Conservation (phyloP, 1,140 invertebrate genomes). For the Amyelois transitella region DNA sequence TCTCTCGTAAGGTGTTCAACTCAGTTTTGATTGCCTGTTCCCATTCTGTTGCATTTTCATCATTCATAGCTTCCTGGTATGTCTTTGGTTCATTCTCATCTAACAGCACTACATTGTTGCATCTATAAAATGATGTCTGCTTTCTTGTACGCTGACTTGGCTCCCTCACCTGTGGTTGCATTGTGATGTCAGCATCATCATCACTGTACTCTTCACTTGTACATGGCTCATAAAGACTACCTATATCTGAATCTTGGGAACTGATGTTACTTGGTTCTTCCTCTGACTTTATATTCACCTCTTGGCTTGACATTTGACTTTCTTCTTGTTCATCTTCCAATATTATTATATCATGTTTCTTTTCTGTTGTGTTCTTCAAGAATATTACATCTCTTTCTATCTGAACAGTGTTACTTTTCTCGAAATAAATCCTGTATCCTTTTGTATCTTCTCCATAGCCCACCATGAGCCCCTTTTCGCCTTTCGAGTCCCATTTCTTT, state of each 20-base stretch:
- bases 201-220: neutral
- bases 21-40: neutral
- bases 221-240: neutral
- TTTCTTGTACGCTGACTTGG: neutral
- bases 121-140: slow-evolving; percentile 3
- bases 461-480: no score
- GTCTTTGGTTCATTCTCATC: neutral
- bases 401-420: neutral
- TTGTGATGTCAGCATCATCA: neutral
- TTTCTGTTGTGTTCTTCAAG: no score
- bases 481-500: no score
- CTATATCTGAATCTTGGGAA: no score
- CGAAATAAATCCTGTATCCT: neutral
- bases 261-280: no score
- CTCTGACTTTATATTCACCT: no score
- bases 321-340: no score
- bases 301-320: no score
- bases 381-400: no score
- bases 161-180: neutral
- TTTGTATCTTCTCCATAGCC: no score
- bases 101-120: neutral
- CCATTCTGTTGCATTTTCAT: neutral
- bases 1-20: neutral
- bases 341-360: no score
- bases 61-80: neutral